These are phyloP conservation scores for Rallus crepitans DNA, from an alignment of 2,797 vertebrate species.

Conservation along the genomic window DNA sequence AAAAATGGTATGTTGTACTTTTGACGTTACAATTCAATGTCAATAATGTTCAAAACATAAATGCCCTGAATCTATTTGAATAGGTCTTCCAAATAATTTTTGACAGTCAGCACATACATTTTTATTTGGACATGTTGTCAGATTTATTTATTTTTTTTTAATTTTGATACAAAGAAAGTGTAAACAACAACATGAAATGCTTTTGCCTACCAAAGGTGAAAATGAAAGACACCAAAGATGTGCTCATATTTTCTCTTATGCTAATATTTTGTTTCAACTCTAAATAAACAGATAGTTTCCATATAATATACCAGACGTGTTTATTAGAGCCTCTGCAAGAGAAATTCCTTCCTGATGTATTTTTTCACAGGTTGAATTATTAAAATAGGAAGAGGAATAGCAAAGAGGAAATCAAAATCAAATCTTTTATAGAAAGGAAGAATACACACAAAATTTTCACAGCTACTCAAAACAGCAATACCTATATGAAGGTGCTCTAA, in stretches of 20 bases:
- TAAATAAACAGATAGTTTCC: neutral
- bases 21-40: neutral
- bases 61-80: neutral
- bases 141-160: neutral
- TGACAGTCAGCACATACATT: neutral
- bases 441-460: neutral
- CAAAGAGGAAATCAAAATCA: neutral
- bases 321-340: neutral
- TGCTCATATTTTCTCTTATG: neutral
- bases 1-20: neutral
- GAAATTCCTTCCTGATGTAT: neutral
- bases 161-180: neutral
- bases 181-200: neutral
- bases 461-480: neutral
- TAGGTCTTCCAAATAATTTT: neutral
- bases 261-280: constrained; percentile 3
- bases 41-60: neutral
- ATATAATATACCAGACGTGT: neutral
- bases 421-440: neutral
- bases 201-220: neutral
- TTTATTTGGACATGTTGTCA: neutral
- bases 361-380: neutral
- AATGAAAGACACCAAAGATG: neutral
- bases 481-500: neutral
- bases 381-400: neutral